Conservation (phyloP, 2,888 invertebrate species). For the Scrobipalpa atriplicella region DNA sequence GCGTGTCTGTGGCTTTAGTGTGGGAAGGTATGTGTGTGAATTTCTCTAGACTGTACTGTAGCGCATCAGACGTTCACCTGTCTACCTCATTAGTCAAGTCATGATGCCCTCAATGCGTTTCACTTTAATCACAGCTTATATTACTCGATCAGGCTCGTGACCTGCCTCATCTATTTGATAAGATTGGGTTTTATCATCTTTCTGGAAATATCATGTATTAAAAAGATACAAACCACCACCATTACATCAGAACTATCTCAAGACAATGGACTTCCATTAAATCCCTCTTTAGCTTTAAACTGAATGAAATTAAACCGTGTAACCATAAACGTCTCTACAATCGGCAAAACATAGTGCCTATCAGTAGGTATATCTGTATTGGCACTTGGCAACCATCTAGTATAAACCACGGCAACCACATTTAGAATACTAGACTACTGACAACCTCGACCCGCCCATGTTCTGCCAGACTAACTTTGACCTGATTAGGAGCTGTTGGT, state of each 20-base stretch:
- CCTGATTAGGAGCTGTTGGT: not conserved
- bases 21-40: constrained; percentile 53
- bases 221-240: too few relatives aligned
- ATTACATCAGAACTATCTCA: too few relatives aligned
- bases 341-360: not conserved
- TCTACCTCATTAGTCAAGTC: constrained; percentile 31
- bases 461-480: constrained; percentile 47
- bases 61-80: constrained; percentile 37
- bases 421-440: constrained; percentile 11
- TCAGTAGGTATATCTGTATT: not conserved
- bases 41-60: constrained; percentile 36
- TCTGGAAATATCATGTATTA: too few relatives aligned
- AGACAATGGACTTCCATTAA: too few relatives aligned
- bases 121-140: not conserved
- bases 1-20: constrained; percentile 55
- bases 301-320: too few relatives aligned
- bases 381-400: constrained; percentile 21
- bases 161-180: too few relatives aligned
- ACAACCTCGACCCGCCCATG: constrained; percentile 44
- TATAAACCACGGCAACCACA: constrained; percentile 36
- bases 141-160: too few relatives aligned
- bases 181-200: too few relatives aligned
- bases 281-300: too few relatives aligned
- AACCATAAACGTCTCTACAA: too few relatives aligned
- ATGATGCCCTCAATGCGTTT: constrained; percentile 32